These are phyloP conservation scores for Lophius americanus DNA, from an alignment of 2,797 vertebrate species.

Conservation along the genomic window DNA sequence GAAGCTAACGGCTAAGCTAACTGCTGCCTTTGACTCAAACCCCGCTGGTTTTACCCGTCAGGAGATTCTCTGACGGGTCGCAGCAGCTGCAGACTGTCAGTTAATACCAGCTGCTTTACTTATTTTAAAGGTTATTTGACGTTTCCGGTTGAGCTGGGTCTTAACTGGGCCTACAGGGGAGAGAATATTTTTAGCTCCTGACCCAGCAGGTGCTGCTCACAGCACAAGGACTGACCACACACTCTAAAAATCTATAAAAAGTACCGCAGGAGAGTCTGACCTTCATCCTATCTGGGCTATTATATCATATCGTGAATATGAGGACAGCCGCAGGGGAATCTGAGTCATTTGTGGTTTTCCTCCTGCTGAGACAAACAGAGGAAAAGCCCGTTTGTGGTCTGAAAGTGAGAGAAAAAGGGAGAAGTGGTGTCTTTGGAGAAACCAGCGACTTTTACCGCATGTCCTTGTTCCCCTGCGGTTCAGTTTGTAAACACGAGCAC, in stretches of 20 bases:
- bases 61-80: background rate
- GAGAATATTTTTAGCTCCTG: conserved; percentile 73
- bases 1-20: conserved; percentile 39
- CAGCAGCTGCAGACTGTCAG: background rate
- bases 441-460: conserved; percentile 15
- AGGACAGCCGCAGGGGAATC: too few species aligned
- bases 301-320: too few species aligned
- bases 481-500: conserved; percentile 59
- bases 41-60: too few species aligned
- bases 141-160: conserved; percentile 1
- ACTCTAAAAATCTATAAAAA: background rate
- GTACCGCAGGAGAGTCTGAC: background rate
- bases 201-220: conserved; percentile 64
- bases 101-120: background rate
- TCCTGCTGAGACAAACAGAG: too few species aligned
- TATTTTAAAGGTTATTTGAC: background rate
- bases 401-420: conserved; percentile 44
- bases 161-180: conserved; percentile 17
- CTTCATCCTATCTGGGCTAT: too few species aligned
- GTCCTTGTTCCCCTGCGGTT: conserved; percentile 15
- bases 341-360: too few species aligned
- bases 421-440: conserved; percentile 12
- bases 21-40: background rate
- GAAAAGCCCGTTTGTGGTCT: conserved; percentile 48
- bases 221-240: conserved; percentile 21